Conservation (phyloP, 2,888 invertebrate species). For the Apamea monoglypha region DNA sequence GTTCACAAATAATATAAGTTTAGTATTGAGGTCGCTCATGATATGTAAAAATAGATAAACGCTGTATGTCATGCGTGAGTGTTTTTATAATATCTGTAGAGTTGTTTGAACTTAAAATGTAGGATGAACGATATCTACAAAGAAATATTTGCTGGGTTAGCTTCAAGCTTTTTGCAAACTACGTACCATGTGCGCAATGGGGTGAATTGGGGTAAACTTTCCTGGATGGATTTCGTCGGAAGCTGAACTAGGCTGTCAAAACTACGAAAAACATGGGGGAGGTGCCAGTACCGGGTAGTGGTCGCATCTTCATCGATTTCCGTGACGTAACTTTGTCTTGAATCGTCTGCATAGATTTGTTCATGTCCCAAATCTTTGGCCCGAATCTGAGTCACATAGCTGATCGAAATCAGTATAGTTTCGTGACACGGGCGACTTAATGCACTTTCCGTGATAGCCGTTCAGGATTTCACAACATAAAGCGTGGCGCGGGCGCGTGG, state of each 20-base stretch:
- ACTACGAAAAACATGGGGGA: constrained; percentile 61
- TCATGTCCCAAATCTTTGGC: constrained; percentile 55
- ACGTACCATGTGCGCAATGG: constrained; percentile 25
- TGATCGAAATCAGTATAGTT: constrained; percentile 55
- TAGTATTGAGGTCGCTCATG: constrained; percentile 64
- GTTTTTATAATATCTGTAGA: constrained; percentile 39
- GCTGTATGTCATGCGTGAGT: constrained; percentile 44
- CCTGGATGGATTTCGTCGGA: constrained; percentile 37
- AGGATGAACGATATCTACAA: constrained; percentile 11
- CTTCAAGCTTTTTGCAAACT: constrained; percentile 30
- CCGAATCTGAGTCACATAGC: constrained; percentile 59
- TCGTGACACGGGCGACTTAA: constrained; percentile 64
- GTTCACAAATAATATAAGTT: constrained; percentile 62
- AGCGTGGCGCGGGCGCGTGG: constrained; percentile 36
- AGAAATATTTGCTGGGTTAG: constrained; percentile 14
- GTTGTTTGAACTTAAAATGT: constrained; percentile 35
- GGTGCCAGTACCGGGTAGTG: constrained; percentile 55
- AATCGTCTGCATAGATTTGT: constrained; percentile 50
- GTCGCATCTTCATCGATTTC: constrained; percentile 56
- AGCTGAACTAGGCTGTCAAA: constrained; percentile 43
- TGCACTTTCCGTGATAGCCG: constrained; percentile 63
- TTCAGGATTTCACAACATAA: constrained; percentile 62
- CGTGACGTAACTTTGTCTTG: constrained; percentile 54
- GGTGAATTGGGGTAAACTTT: constrained; percentile 48
- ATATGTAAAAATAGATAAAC: constrained; percentile 68